Percentiles rank a stretch among this genome's conserved stretches.
These are phyloP conservation scores for Heliothis peltigera DNA, from an alignment of 2,888 invertebrate species.

Conservation along the genomic window DNA sequence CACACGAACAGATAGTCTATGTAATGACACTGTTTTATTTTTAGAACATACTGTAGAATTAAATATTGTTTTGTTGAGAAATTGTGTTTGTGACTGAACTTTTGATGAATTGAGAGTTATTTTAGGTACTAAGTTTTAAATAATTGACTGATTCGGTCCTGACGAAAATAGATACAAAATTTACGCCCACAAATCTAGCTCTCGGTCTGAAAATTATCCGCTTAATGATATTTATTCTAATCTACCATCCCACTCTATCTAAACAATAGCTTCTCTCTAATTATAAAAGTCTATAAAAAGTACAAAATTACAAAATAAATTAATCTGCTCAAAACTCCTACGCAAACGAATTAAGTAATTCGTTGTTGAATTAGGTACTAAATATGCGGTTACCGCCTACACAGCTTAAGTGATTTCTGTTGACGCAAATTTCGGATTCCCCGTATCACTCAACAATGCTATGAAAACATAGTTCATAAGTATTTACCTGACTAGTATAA, in stretches of 20 bases:
- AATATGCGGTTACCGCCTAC: slow-evolving; percentile 25
- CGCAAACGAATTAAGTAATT: slow-evolving; percentile 42
- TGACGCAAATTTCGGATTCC: slow-evolving; percentile 22
- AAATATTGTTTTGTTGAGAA: slow-evolving; percentile 10
- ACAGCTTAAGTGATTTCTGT: slow-evolving; percentile 32
- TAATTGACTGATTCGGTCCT: too few species aligned
- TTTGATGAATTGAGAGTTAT: too few species aligned
- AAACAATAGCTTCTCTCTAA: too few species aligned
- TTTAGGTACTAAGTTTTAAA: too few species aligned
- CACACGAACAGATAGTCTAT: slow-evolving; percentile 43
- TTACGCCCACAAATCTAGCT: background rate
- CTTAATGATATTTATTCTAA: too few species aligned
- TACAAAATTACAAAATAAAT: slow-evolving; percentile 17
- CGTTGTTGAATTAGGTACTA: slow-evolving; percentile 43
- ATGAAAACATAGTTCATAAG: background rate
- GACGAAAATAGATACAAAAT: too few species aligned
- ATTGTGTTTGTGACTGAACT: too few species aligned
- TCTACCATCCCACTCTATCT: too few species aligned
- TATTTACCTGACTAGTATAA: background rate
- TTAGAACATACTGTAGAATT: slow-evolving; percentile 16
- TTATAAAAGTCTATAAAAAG: slow-evolving; percentile 5
- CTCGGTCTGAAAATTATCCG: background rate
- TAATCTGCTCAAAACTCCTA: slow-evolving; percentile 21
- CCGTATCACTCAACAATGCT: background rate
- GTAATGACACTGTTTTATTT: slow-evolving; percentile 29